Evolutionary conservation across 2,797 vertebrate species (phyloP).

Genomic region (Oreochromis mossambicus): DNA sequence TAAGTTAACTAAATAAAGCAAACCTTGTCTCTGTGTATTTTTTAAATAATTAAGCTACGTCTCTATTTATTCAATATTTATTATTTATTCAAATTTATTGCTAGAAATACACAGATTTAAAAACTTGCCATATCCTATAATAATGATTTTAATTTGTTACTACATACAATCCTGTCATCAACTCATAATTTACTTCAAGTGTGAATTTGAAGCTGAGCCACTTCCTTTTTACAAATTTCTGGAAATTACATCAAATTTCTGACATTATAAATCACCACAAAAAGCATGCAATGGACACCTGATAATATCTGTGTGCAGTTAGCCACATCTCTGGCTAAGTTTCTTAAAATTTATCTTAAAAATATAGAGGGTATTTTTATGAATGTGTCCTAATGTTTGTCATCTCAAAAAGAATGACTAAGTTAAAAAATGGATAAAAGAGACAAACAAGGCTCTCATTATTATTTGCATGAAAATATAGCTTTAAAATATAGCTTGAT

Average conservation of each 20-base stretch:
- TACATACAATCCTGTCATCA: background rate
- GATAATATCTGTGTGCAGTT: background rate
- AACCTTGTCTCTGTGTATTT: background rate
- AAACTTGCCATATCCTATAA: background rate
- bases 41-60: background rate
- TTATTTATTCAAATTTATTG: background rate
- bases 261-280: background rate
- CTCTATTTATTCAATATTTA: background rate
- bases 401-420: background rate
- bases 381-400: background rate
- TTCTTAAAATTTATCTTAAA: background rate
- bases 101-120: background rate
- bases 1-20: background rate
- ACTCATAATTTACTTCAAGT: background rate
- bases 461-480: background rate
- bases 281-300: background rate
- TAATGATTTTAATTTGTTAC: background rate
- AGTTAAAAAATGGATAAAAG: background rate
- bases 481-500: background rate
- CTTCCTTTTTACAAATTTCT: background rate
- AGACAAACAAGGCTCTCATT: background rate
- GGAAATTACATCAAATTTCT: background rate
- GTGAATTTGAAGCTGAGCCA: background rate
- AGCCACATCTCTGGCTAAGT: background rate
- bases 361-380: background rate